phyloP scores from a whole-genome alignment of 2,888 invertebrate genomes.

The Schizaphis graminum region DNA sequence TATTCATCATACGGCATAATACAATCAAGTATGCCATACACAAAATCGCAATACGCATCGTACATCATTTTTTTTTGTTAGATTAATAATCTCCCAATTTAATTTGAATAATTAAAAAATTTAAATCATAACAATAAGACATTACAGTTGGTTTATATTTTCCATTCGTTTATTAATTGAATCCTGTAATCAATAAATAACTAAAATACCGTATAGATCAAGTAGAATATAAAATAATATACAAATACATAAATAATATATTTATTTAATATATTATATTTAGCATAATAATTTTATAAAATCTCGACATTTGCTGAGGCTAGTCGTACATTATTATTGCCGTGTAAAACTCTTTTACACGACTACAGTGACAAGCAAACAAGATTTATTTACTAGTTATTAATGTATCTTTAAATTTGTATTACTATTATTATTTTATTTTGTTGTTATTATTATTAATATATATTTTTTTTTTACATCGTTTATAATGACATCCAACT shows the following conservation, averaged over 20 bases:
- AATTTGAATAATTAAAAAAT: not conserved
- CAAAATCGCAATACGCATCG: no score
- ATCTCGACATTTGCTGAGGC: not conserved
- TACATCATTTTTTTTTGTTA: not conserved
- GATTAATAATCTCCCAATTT: constrained; percentile 9
- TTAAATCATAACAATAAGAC: not conserved
- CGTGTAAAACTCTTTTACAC: not conserved
- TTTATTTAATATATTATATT: not conserved
- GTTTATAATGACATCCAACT: constrained; percentile 54
- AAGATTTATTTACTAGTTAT: constrained; percentile 9
- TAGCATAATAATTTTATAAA: not conserved
- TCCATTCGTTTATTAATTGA: not conserved
- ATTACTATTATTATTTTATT: constrained; percentile 16
- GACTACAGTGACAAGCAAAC: not conserved
- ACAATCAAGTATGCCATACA: not conserved
- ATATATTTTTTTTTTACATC: constrained; percentile 14
- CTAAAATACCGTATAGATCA: no score
- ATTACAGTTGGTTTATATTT: not conserved
- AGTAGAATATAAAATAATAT: not conserved
- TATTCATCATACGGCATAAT: not conserved
- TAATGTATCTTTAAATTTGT: constrained; percentile 23
- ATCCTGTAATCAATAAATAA: not conserved
- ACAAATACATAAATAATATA: not conserved
- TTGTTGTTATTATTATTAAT: not conserved
- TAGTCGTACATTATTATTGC: not conserved